Base-by-base conservation (phyloP, 2,888 invertebrate species). In the Deladenus siricidicola region DNA sequence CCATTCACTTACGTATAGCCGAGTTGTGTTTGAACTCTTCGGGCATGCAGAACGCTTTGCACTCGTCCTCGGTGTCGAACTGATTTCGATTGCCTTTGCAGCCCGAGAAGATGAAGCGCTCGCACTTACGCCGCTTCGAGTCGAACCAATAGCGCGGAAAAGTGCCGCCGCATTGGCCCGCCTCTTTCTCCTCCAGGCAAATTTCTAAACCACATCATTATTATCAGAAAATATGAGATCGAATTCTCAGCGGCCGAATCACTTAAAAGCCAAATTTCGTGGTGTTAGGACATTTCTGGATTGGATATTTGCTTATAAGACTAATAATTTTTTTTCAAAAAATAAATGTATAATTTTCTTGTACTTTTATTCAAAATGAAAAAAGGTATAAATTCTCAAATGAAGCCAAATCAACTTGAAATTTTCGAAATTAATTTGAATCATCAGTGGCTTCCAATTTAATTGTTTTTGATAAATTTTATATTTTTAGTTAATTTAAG, bases 101-200 rank as follows among this genome's bases (percentile, higher is more conserved):
- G 43, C 91, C 92, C 26, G 87, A 87, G 82, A 87, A 93, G 57
- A 84, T 84, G 81, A 93, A 94, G 14, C 60, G 56, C 72, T 86
- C 86, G 79, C 94, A 94, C 29, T 84, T 83, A 26, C 85, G 85
- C 42, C 83, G 83, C 26, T 83, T 79, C 28, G 83, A 82, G 80
- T 93, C 88, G 80, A 86, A 93, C 81, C 88, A 86, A 87, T 89
- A 98, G 60, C 93, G 86, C 72, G 86, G 86, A 81, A 89, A 90
- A 75, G 85, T 84, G 0, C 89, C 92, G 60, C 88, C 85, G 80
- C 96, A 96, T 1, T 89, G 89, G 1, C 94, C 96, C 29, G 83
- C 81, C 70, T 89, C 88, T 28, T 85, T 83, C 23, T 85, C 83
- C 79, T 88, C 86, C 84, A 86, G 86, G 79, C 92, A 93, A 57